Evolutionary conservation across 2,113 vertebrate genomes (phyloP).

Genomic region (Coregonus clupeaformis): DNA sequence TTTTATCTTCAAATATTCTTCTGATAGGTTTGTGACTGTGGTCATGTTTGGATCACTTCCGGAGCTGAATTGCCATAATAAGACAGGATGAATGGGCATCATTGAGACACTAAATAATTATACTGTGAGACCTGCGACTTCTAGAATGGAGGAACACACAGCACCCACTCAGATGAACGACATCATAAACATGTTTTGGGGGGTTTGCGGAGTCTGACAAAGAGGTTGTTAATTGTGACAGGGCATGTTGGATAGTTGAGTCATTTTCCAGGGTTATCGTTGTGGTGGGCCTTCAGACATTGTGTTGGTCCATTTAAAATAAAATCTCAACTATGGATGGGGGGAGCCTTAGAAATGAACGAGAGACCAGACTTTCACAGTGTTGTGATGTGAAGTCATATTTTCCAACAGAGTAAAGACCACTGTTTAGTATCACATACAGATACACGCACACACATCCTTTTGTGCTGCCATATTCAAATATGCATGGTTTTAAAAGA

Average conservation of each 20-base stretch:
- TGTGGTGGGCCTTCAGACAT: conserved; percentile 80
- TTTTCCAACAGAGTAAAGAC: conserved; percentile 69
- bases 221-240: conserved; percentile 84
- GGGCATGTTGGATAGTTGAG: conserved; percentile 86
- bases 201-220: conserved; percentile 47
- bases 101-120: conserved; percentile 89
- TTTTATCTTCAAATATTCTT: conserved; percentile 83
- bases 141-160: conserved; percentile 86
- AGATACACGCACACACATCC: conserved; percentile 43
- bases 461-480: conserved; percentile 66
- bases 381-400: conserved; percentile 67
- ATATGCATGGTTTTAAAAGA: conserved; percentile 63
- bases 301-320: conserved; percentile 72
- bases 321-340: conserved; percentile 61
- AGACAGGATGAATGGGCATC: conserved; percentile 85
- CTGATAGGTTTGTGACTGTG: conserved; percentile 77
- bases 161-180: conserved; percentile 85
- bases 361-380: conserved; percentile 35
- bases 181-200: conserved; percentile 95
- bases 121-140: conserved; percentile 72
- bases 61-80: conserved; percentile 72
- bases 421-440: conserved; percentile 65
- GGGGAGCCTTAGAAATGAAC: conserved; percentile 45
- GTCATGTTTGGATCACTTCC: conserved; percentile 97
- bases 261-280: conserved; percentile 83